Base-by-base conservation (phyloP, 2,797 vertebrate species). In the Rhinichthys osculus region DNA sequence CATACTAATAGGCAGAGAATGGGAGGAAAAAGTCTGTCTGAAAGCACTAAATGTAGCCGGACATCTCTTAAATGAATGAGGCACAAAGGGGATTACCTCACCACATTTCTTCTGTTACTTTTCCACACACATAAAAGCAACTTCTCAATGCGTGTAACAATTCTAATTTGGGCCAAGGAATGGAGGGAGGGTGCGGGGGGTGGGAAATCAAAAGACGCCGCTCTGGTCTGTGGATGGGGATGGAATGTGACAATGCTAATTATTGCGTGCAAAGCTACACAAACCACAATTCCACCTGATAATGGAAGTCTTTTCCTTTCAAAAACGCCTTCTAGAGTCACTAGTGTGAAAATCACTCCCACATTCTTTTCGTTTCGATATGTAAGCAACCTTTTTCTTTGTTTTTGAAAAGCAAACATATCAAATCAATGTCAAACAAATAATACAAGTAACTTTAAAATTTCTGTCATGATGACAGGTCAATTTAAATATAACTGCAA, bases 221-320 rank as follows among this genome's bases (percentile, higher is more conserved):
- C 79, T 35, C 47, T 86, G 50, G 35, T 78, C 62, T 77, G 77
- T 76, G 78, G 86, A 87, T 52, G 78, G 73, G 5, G 54, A 88
- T 89, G 87, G 89, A 88, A 90, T 89, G 88, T 89, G 88, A 90
- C 89, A 88, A 84, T 76, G 74, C 88, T 90, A 89, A 91, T 89
- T 89, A 88, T 69, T 73, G 84, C 67, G 52, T 83, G 87, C 83
- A 80, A 73, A 33, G 78, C 84, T 74, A 78, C 72, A 83, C 81
- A 82, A 84, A 83, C 86, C 80, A 42, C 59, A 81, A 87, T 81
- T 82, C 72, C 40, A 59, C 69, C 74, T 82, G 69, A 90, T 91
- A 84, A 89, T 85, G 83, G 74, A 78, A 71, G 50, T 52, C 62
- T 42, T 64, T 42, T 84, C 69, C 66, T 59, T 85, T 64, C 27